Percentiles rank a stretch among this genome's conserved stretches.
Conservation (phyloP, 2,113 vertebrate species). For the Cephalopterus ornatus region DNA sequence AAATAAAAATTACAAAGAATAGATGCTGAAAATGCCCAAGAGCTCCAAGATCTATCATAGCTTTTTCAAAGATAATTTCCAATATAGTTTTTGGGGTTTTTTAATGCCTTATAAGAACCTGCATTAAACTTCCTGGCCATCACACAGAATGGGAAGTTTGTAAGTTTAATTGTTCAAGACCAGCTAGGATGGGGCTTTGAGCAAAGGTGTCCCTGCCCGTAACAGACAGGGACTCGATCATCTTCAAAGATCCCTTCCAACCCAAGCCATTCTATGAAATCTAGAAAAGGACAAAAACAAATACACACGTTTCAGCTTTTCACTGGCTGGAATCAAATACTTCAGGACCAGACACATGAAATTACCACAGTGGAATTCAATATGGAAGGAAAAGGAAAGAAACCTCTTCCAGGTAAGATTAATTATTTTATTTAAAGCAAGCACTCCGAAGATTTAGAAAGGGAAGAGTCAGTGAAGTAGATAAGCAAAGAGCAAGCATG, state of each 20-base stretch:
- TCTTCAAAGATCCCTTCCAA: neutral
- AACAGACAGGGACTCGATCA: neutral
- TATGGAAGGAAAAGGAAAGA: neutral
- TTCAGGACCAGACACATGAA: neutral
- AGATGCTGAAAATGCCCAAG: neutral
- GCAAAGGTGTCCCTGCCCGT: neutral
- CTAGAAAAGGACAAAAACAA: neutral
- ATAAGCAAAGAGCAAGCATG: neutral
- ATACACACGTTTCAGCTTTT: neutral
- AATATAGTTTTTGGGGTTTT: neutral
- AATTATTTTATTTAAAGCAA: neutral
- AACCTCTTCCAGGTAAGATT: neutral
- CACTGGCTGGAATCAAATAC: neutral
- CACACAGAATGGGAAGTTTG: neutral
- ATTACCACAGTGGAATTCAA: neutral
- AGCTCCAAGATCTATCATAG: neutral
- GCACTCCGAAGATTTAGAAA: neutral
- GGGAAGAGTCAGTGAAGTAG: neutral
- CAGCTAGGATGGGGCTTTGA: neutral
- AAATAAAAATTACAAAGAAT: neutral
- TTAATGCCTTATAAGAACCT: neutral
- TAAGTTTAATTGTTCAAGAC: neutral
- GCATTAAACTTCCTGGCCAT: neutral
- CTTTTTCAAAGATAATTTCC: neutral
- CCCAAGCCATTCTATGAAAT: neutral